Conservation (phyloP, 2,797 vertebrate species). For the Petrocephalus sullivani region DNA sequence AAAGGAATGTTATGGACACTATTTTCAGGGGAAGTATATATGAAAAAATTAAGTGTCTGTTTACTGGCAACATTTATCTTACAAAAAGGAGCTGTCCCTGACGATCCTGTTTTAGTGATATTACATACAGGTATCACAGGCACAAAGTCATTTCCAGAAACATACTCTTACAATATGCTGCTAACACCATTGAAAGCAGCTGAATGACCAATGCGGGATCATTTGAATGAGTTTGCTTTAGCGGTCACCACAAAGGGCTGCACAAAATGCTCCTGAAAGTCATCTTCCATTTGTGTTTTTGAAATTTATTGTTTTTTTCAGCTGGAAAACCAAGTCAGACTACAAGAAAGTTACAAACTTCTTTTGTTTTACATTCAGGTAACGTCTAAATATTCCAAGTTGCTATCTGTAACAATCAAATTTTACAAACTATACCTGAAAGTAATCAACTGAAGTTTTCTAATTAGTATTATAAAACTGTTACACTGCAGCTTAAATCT, state of each 20-base stretch:
- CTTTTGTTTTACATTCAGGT: not conserved
- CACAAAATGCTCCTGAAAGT: not conserved
- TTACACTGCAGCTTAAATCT: not conserved
- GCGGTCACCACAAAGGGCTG: conserved; percentile 33
- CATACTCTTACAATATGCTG: conserved; percentile 49
- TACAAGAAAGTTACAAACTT: not conserved
- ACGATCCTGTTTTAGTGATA: not conserved
- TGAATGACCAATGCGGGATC: conserved; percentile 30
- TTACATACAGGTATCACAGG: not conserved
- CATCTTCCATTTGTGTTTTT: conserved; percentile 1
- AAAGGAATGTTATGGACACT: not conserved
- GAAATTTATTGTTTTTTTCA: not conserved
- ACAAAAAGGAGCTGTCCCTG: not conserved
- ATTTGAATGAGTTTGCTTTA: conserved; percentile 23
- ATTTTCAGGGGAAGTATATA: not conserved
- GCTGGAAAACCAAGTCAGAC: not conserved
- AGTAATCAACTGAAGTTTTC: not conserved
- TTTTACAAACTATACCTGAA: not conserved
- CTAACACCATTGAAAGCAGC: conserved; percentile 42
- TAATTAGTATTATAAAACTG: not conserved
- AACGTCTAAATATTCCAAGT: not conserved
- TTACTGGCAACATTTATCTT: not conserved
- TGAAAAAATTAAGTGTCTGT: not conserved
- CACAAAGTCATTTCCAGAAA: conserved; percentile 51
- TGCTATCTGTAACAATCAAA: not conserved